phyloP scores from a whole-genome alignment of 2,113 vertebrate genomes.

The Planiliza haematocheilus region DNA sequence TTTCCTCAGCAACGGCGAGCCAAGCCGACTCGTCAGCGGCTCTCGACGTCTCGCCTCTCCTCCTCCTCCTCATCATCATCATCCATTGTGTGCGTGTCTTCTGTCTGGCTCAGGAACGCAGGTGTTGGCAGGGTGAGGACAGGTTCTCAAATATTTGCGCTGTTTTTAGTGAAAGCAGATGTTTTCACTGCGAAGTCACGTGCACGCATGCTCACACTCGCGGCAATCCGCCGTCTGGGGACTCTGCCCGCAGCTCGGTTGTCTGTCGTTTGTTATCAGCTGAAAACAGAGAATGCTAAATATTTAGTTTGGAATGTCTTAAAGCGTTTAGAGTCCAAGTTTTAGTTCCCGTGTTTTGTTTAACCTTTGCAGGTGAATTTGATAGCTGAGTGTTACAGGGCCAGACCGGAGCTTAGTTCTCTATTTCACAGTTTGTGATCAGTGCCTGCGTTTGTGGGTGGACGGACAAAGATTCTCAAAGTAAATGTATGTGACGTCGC shows the following conservation, averaged over 20 bases:
- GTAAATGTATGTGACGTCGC: neutral
- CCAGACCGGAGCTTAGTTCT: neutral
- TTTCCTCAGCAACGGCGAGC: conserved; percentile 71
- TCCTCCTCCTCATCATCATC: conserved; percentile 36
- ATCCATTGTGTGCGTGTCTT: conserved; percentile 68
- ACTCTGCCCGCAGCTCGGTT: conserved; percentile 53
- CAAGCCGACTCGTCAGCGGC: conserved; percentile 71
- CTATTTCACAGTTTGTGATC: neutral
- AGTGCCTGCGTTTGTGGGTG: neutral
- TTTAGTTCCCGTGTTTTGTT: conserved; percentile 29
- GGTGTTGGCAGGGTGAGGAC: conserved; percentile 75
- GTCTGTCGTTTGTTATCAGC: conserved; percentile 76
- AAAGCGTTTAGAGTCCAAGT: conserved; percentile 39
- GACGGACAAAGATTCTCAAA: neutral
- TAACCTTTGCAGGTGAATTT: conserved; percentile 14
- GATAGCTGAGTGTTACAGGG: neutral
- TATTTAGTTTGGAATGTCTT: conserved; percentile 60
- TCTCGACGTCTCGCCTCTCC: conserved; percentile 67
- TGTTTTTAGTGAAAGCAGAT: conserved; percentile 64
- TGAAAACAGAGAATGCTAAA: conserved; percentile 61
- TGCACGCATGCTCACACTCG: conserved; percentile 13
- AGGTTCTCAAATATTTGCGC: conserved; percentile 67
- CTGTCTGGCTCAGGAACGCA: conserved; percentile 63
- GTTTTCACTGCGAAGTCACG: conserved; percentile 38
- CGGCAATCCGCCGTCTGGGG: conserved; percentile 48